Evolutionary conservation across 1,140 invertebrate genomes (phyloP).

Genomic region (Papilio machaon): DNA sequence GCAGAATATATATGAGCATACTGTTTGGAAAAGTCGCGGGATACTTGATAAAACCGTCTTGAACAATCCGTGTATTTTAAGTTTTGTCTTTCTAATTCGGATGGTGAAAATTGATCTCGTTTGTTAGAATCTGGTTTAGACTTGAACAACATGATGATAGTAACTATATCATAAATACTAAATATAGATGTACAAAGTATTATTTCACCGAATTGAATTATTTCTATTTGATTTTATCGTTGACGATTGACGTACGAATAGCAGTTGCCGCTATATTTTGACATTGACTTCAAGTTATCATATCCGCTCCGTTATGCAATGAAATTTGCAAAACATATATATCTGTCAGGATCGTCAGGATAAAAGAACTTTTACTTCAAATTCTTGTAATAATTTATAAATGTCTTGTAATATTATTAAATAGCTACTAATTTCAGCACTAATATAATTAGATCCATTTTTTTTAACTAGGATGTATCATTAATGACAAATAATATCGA

Average conservation of each 20-base stretch:
- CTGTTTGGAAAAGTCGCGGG: constrained; percentile 89
- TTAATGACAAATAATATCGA: not conserved
- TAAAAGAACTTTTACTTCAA: no score
- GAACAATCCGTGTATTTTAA: constrained; percentile 73
- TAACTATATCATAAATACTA: not conserved
- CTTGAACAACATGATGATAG: constrained; percentile 65
- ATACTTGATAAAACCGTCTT: constrained; percentile 82
- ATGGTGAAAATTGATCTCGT: constrained; percentile 59
- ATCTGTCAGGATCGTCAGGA: no score
- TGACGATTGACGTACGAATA: not conserved
- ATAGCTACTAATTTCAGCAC: not conserved
- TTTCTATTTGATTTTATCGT: not conserved
- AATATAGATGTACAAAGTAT: no score
- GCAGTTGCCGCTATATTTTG: not conserved
- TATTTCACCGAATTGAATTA: not conserved
- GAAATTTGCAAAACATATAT: not conserved
- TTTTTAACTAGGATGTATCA: not conserved
- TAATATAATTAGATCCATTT: not conserved
- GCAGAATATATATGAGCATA: constrained; percentile 92
- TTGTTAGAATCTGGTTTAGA: constrained; percentile 54
- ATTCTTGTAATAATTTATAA: no score
- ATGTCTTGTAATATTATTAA: constrained; percentile 3
- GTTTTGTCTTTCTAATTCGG: constrained; percentile 63
- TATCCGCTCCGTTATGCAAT: not conserved
- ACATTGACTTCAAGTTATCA: not conserved